phyloP scores from a whole-genome alignment of 2,113 vertebrate species.

The Seriola aureovittata region DNA sequence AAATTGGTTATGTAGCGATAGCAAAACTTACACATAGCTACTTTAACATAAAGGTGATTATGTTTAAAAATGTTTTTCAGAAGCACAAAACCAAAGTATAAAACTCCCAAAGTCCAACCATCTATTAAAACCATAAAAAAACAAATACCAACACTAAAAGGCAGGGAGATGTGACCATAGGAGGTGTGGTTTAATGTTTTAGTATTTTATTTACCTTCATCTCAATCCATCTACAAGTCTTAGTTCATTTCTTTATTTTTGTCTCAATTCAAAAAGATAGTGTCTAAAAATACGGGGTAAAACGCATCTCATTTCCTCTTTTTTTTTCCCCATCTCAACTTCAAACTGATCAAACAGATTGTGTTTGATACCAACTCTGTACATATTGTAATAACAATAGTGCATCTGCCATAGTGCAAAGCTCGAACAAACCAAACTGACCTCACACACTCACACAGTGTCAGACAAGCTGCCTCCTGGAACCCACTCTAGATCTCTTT shows the following conservation, averaged over 20 bases:
- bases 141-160: not conserved
- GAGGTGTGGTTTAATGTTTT: slow-evolving; percentile 48
- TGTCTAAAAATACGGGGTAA: slow-evolving; percentile 78
- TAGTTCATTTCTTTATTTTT: slow-evolving; percentile 41
- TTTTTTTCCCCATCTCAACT: not conserved
- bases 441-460: slow-evolving; percentile 19
- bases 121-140: slow-evolving; percentile 2
- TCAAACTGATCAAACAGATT: slow-evolving; percentile 45
- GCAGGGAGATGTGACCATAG: not conserved
- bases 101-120: not conserved
- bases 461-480: slow-evolving; percentile 51
- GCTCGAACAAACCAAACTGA: slow-evolving; percentile 61
- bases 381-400: slow-evolving; percentile 65
- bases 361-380: slow-evolving; percentile 67
- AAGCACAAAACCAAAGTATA: not conserved
- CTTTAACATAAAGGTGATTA: too few relatives aligned
- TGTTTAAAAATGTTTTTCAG: not conserved
- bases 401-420: slow-evolving; percentile 73
- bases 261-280: slow-evolving; percentile 73
- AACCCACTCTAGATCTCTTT: slow-evolving; percentile 46
- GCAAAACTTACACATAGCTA: too few relatives aligned
- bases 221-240: slow-evolving; percentile 62
- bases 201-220: slow-evolving; percentile 70
- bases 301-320: slow-evolving; percentile 54
- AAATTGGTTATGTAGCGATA: too few relatives aligned